Evolutionary conservation across 2,113 vertebrate genomes (phyloP).

Genomic region (Caretta caretta): DNA sequence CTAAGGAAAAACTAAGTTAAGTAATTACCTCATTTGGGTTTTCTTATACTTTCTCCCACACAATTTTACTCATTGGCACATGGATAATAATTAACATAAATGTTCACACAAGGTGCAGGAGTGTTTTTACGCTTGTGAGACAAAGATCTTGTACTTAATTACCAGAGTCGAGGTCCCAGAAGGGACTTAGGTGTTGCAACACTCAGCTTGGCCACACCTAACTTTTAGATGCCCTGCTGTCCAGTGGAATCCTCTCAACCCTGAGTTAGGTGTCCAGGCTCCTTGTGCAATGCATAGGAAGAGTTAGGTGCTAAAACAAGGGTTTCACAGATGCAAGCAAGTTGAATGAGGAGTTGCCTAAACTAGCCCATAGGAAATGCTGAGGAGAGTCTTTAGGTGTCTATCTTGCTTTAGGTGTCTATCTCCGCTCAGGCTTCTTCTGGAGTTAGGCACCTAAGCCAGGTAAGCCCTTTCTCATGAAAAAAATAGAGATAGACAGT

Average conservation of each 20-base stretch:
- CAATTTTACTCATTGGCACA: background rate
- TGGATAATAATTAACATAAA: conserved; percentile 4
- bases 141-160: background rate
- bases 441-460: background rate
- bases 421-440: background rate
- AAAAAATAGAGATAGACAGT: background rate
- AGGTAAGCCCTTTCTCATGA: background rate
- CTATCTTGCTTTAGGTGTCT: background rate
- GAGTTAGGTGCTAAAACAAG: background rate
- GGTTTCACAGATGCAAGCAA: background rate
- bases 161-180: background rate
- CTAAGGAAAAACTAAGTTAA: background rate
- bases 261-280: background rate
- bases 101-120: background rate
- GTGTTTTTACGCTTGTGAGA: background rate
- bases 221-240: background rate
- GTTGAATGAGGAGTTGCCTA: background rate
- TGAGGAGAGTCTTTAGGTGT: background rate
- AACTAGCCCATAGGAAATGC: background rate
- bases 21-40: conserved; percentile 61
- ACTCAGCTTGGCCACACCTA: background rate
- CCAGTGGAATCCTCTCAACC: background rate
- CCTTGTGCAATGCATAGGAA: background rate
- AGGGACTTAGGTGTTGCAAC: background rate
- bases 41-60: background rate